A percentile compares a stretch with the other conserved stretches of the same genome.
Evolutionary conservation across 1,140 invertebrate genomes (phyloP).

Genomic region (Zaprionus inermis): DNA sequence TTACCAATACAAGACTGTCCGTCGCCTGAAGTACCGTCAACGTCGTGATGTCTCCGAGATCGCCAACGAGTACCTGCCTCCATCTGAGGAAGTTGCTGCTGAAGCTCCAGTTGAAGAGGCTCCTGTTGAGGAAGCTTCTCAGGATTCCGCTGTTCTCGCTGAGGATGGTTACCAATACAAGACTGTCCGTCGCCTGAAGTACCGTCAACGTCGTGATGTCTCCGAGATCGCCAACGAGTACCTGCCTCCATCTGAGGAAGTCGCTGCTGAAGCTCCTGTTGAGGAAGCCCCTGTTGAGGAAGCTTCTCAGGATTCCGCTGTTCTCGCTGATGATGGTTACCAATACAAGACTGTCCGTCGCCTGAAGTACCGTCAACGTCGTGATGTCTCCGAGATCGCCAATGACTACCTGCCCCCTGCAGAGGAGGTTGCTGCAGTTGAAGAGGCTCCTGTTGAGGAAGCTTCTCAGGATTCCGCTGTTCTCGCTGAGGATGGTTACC

Average conservation of each 20-base stretch:
- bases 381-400: conserved; percentile 56
- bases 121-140: conserved; percentile 6
- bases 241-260: conserved; percentile 55
- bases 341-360: conserved; percentile 53
- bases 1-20: conserved; percentile 64
- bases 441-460: conserved; percentile 20
- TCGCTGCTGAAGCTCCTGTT: conserved; percentile 10
- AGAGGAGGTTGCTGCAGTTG: conserved; percentile 17
- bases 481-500: conserved; percentile 46
- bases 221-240: conserved; percentile 60
- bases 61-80: conserved; percentile 51
- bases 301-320: conserved; percentile 31
- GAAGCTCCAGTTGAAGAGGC: conserved; percentile 25
- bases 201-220: conserved; percentile 61
- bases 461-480: conserved; percentile 34
- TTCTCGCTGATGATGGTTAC: conserved; percentile 47
- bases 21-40: conserved; percentile 58
- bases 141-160: conserved; percentile 38
- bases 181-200: conserved; percentile 49
- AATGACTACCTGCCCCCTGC: conserved; percentile 52
- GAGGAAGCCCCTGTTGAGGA: conserved; percentile 22
- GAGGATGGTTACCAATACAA: conserved; percentile 60
- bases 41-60: conserved; percentile 59
- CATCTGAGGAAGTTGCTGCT: conserved; percentile 27
- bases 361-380: conserved; percentile 50